Conservation (phyloP, 2,888 invertebrate species). For the Orthosia incerta region DNA sequence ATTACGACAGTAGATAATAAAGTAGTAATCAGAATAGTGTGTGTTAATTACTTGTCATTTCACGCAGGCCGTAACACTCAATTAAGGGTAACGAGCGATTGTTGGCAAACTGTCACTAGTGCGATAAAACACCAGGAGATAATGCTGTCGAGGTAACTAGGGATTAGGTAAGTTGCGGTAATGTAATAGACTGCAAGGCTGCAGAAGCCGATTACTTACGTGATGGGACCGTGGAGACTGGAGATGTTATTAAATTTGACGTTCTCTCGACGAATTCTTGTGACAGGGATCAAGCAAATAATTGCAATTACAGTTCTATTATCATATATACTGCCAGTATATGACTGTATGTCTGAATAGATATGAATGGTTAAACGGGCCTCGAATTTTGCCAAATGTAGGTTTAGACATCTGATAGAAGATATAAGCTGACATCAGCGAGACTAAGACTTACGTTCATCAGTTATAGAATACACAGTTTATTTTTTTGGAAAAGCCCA, state of each 20-base stretch:
- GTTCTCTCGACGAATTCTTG: no score
- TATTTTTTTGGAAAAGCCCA: no score
- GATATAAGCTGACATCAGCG: no score
- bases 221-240: not conserved
- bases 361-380: not conserved
- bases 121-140: constrained; percentile 48
- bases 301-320: not conserved
- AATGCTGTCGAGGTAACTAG: constrained; percentile 26
- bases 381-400: not conserved
- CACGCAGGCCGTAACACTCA: constrained; percentile 18
- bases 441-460: no score
- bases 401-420: no score
- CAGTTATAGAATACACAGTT: not conserved
- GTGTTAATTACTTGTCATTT: constrained; percentile 44
- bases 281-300: not conserved
- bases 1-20: constrained; percentile 21
- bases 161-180: constrained; percentile 38
- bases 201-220: not conserved
- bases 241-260: constrained; percentile 3
- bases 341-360: not conserved
- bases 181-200: constrained; percentile 14
- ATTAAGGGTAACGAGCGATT: constrained; percentile 49
- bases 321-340: not conserved
- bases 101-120: constrained; percentile 53
- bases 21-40: constrained; percentile 23